Evolutionary conservation across 2,888 invertebrate genomes (phyloP), one percentile per base, ranked within the genome.

Genomic region (Phaonia tiefii): DNA sequence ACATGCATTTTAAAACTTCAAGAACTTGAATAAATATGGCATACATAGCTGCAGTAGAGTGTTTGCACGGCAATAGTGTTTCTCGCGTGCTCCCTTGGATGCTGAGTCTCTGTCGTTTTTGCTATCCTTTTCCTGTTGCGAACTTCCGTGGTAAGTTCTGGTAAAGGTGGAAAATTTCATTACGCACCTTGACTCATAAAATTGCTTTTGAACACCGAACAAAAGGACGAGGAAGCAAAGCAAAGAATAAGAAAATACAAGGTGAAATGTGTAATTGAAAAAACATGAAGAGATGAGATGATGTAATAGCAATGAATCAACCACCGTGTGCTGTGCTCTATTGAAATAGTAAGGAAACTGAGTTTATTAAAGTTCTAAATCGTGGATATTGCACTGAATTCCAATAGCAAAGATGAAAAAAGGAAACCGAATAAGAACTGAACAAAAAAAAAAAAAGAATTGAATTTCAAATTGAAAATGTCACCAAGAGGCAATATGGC

Each of bases 171-270:
- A 81, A 75, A 75, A 78, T 77, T 65, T 77, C 77, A 81, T 78
- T 81, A 81, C 81, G 74, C 75, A 81, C 81, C 77, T 81, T 81
- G 81, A 78, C 71, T 77, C 75, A 75, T 54, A 78, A 72, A 74
- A 81, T 75, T 78, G 75, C 75, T 63, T 75, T 56, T 76, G 56
- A 63, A 70, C n/a, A 31, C 4, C 8, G 31, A 31, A 31, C 31
- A 70, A 69, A 31, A 20, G 20, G 2, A 44, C 1, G 56, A n/a
- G 10, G 17, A 5, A 15, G 10, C 26, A 1, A 46, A 25, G 8
- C 54, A 2, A 11, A 7, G 17, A 58, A 31, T 11, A 74, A 72
- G 44, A 20, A 5, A 22, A 44, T 10, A 42, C 26, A 3, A n/a
- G 46, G 15, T 1, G 15, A 51, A 51, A 51, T n/a, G 17, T 31